Evolutionary conservation across 1,140 invertebrate genomes (phyloP).

Genomic region (Pseudomyrmex flavicornis): DNA sequence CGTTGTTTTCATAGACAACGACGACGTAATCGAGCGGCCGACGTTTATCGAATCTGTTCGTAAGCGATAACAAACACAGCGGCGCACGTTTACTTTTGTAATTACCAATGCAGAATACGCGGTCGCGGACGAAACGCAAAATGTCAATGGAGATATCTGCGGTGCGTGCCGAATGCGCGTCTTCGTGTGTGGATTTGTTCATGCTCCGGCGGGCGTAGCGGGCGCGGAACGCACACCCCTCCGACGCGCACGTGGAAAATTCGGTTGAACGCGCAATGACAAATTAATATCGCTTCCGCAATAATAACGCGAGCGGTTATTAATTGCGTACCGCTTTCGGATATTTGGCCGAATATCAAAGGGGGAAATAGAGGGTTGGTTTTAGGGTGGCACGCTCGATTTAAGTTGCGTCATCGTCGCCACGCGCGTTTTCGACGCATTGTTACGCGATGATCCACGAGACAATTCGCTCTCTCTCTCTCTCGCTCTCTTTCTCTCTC

Average conservation of each 20-base stretch:
- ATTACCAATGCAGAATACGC: constrained; percentile 67
- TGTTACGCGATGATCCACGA: constrained; percentile 36
- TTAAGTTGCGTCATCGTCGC: constrained; percentile 42
- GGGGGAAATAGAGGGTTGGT: constrained; percentile 45
- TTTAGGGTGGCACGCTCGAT: constrained; percentile 53
- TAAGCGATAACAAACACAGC: constrained; percentile 66
- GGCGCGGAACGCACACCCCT: neutral
- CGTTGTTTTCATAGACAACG: constrained; percentile 58
- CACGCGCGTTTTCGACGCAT: constrained; percentile 45
- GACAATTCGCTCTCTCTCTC: neutral
- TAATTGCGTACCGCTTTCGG: constrained; percentile 54
- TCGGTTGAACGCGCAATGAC: constrained; percentile 58
- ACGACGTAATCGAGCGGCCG: constrained; percentile 38
- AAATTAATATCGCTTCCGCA: constrained; percentile 73
- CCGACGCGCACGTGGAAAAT: constrained; percentile 60
- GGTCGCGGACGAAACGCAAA: constrained; percentile 62
- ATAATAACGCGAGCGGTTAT: constrained; percentile 54
- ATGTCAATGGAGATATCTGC: constrained; percentile 59
- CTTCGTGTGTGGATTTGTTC: constrained; percentile 51
- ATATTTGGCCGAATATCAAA: constrained; percentile 51
- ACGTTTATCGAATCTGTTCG: constrained; percentile 63
- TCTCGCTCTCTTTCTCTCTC: too few relatives aligned
- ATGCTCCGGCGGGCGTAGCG: constrained; percentile 33
- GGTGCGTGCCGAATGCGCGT: constrained; percentile 11
- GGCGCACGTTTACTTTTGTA: constrained; percentile 70